Evolutionary conservation across 2,113 vertebrate genomes (phyloP).

Genomic region (Oncorhynchus keta): DNA sequence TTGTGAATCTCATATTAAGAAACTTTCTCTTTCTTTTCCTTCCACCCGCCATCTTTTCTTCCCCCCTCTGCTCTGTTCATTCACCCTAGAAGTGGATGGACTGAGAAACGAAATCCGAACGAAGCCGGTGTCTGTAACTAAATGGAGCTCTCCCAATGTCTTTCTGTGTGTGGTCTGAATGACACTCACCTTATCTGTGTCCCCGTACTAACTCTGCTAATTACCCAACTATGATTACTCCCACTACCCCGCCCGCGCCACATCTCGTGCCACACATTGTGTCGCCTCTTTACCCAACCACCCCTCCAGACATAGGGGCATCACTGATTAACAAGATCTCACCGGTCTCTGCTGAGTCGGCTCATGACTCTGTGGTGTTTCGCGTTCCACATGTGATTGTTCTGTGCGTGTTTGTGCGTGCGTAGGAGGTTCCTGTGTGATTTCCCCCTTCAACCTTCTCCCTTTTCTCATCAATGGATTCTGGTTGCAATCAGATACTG

Average conservation of each 20-base stretch:
- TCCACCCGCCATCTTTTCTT: background rate
- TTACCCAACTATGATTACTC: background rate
- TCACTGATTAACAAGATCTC: too few species aligned
- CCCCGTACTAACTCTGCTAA: background rate
- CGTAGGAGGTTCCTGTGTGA: slow-evolving; percentile 1
- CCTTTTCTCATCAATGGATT: background rate
- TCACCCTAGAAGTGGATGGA: background rate
- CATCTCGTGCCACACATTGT: background rate
- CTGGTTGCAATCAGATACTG: background rate
- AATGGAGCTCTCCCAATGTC: background rate
- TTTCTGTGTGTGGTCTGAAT: background rate
- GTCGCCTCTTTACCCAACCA: background rate
- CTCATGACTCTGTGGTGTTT: too few species aligned
- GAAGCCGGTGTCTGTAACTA: background rate
- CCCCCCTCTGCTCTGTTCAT: background rate
- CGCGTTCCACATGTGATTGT: background rate
- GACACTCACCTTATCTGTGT: background rate
- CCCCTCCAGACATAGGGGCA: too few species aligned
- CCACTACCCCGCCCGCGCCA: background rate
- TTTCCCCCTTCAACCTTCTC: background rate
- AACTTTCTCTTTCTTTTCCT: background rate
- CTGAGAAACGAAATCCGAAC: background rate
- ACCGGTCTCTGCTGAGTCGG: too few species aligned
- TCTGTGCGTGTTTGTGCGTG: background rate
- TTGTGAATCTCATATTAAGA: background rate